These are phyloP conservation scores for Diglossa cyanea DNA, from an alignment of 2,797 vertebrate species.

Conservation along the genomic window DNA sequence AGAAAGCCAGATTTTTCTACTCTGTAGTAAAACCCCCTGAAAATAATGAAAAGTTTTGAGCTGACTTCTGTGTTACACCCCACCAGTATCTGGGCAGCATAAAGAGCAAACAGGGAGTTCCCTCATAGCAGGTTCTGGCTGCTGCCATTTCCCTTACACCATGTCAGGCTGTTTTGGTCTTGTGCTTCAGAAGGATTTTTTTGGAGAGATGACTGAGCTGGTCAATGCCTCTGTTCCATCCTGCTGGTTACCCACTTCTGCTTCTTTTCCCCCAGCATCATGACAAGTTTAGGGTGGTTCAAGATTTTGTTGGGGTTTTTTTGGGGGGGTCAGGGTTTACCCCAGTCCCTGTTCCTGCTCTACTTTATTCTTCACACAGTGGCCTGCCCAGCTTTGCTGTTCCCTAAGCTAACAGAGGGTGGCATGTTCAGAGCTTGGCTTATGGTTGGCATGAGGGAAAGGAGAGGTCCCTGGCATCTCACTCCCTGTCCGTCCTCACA, in stretches of 20 bases:
- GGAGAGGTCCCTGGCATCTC: background rate
- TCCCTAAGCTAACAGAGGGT: background rate
- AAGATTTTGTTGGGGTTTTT: rapidly evolving
- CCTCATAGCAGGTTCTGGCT: background rate
- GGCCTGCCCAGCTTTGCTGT: background rate
- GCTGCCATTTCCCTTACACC: background rate
- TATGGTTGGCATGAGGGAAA: rapidly evolving
- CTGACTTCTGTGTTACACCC: slow-evolving; percentile 4
- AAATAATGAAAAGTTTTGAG: slow-evolving; percentile 41
- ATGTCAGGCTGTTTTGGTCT: background rate
- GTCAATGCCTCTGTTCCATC: background rate
- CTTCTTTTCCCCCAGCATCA: background rate
- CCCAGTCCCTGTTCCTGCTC: background rate
- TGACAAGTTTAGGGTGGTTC: background rate
- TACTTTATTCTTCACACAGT: background rate
- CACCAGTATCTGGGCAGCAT: background rate
- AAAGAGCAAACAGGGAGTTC: background rate
- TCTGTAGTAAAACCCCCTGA: background rate
- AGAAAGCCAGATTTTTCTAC: background rate
- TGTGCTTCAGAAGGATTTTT: background rate
- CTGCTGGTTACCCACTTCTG: rapidly evolving
- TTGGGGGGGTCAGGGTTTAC: background rate
- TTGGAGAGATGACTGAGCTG: background rate
- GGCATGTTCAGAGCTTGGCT: background rate
- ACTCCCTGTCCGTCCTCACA: background rate